Evolutionary conservation across 2,888 invertebrate species (phyloP).

Genomic region (Zygaena filipendulae): DNA sequence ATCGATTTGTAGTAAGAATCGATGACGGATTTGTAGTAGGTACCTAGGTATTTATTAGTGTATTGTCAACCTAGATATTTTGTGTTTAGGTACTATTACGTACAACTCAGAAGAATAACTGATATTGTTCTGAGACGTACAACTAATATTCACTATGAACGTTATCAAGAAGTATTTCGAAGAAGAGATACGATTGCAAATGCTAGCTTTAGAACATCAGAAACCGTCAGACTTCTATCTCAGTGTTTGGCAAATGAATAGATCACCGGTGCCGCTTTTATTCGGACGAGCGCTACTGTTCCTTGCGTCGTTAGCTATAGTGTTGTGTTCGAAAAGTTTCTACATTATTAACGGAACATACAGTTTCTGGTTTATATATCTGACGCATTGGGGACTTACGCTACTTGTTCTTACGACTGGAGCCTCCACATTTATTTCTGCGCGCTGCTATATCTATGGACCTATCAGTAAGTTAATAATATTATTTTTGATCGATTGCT

Average conservation of each 20-base stretch:
- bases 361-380: conserved; percentile 58
- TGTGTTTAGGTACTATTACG: too few relatives aligned
- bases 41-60: too few relatives aligned
- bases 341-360: conserved; percentile 30
- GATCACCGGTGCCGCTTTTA: conserved; percentile 44
- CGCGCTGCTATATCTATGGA: conserved; percentile 41
- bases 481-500: too few relatives aligned
- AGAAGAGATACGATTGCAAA: conserved; percentile 33
- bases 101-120: too few relatives aligned
- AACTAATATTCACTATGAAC: conserved; percentile 42
- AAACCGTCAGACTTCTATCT: conserved; percentile 47
- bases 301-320: conserved; percentile 35
- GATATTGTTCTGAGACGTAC: too few relatives aligned
- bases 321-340: conserved; percentile 34
- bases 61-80: too few relatives aligned
- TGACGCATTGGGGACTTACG: conserved; percentile 65
- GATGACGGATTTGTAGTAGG: too few relatives aligned
- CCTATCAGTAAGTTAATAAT: conserved; percentile 57
- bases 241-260: conserved; percentile 49
- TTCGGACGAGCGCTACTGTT: conserved; percentile 44
- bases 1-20: conserved; percentile 14
- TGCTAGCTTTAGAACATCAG: conserved; percentile 40
- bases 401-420: conserved; percentile 37
- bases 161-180: conserved; percentile 41
- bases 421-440: conserved; percentile 41